Base-by-base conservation (phyloP, 1,140 invertebrate species). In the Drosophila ficusphila region DNA sequence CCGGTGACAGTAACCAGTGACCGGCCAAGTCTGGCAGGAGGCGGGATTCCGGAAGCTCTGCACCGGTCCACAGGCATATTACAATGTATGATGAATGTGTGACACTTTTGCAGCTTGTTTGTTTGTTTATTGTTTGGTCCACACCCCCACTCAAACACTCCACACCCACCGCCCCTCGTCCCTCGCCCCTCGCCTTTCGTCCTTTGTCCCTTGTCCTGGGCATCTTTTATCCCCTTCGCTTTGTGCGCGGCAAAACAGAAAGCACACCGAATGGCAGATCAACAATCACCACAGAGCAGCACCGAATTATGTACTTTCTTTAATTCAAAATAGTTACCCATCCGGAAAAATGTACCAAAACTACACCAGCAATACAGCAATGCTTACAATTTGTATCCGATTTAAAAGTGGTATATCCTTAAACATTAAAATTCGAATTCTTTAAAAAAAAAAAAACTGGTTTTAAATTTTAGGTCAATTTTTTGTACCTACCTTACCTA, bases 21-120 rank as follows among this genome's bases (percentile, higher is more conserved):
- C 4, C 27, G 41, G n/a, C 6, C 41, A 25, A 23, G 38, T 21
- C 12, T 27, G 56, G 33, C 14, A 5, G 19, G 9, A 6, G 8
- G 9, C 5, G 2, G n/a, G 18, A 31, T 27, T 11, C 48, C 9
- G 27, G 6, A 18, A 9, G 4, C 38, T 60, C 4, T 25, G 51
- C 12, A 8, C 12, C 25, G 25, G 44, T 54, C 49, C 48, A 49
- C 19, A 11, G 38, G 34, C 57, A 75, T 38, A 72, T 67, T 72
- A 54, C 48, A 78, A 49, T 62, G 57, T 71, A 85, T 79, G 76
- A 85, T 85, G 81, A 85, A 85, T 85, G 76, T 79, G 72, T 85
- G 81, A 85, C 81, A 79, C 67, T 79, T 86, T 85, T 79, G 79
- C 65, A 76, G 79, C 75, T 76, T 62, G 75, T 85, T 79, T 85